Percentiles rank a stretch among this genome's conserved stretches.
Evolutionary conservation across 35 echinoderm and acorn worm species (phyloP).

Genomic region (Patiria miniata): DNA sequence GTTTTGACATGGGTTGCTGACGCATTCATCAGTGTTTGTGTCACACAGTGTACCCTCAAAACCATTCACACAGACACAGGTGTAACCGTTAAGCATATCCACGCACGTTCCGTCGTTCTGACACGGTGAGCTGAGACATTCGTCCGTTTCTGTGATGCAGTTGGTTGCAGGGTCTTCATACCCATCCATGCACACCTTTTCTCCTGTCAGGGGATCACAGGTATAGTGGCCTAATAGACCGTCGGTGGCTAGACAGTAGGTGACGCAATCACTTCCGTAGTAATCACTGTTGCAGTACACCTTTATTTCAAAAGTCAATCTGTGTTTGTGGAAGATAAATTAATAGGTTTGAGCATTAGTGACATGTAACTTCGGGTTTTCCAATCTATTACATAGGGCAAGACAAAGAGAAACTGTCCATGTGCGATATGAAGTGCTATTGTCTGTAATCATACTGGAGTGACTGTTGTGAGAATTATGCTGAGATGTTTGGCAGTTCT

Average conservation of each 20-base stretch:
- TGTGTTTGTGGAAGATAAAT: too few relatives aligned
- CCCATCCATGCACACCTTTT: slow-evolving; percentile 24
- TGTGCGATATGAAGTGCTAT: too few relatives aligned
- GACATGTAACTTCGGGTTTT: too few relatives aligned
- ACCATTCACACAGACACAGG: slow-evolving; percentile 26
- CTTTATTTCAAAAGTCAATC: slow-evolving; percentile 2
- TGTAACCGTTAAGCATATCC: slow-evolving; percentile 34
- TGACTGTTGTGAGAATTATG: too few relatives aligned
- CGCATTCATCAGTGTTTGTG: slow-evolving; percentile 51
- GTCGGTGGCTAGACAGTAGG: neutral
- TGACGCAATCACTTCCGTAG: neutral
- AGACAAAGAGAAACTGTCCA: too few relatives aligned
- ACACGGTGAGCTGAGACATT: slow-evolving; percentile 56
- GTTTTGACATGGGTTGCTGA: slow-evolving; percentile 40
- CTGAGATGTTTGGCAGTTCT: too few relatives aligned
- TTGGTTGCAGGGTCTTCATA: slow-evolving; percentile 39
- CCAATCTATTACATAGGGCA: too few relatives aligned
- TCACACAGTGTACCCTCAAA: slow-evolving; percentile 42
- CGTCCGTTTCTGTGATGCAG: slow-evolving; percentile 67
- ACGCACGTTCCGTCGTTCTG: slow-evolving; percentile 37
- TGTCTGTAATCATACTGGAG: too few relatives aligned
- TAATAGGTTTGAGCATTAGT: too few relatives aligned
- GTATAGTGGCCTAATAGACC: neutral
- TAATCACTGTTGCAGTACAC: slow-evolving; percentile 8
- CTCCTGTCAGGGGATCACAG: slow-evolving; percentile 12